phyloP scores from a whole-genome alignment of 1,140 invertebrate species.

The Scaptodrosophila lebanonensis region DNA sequence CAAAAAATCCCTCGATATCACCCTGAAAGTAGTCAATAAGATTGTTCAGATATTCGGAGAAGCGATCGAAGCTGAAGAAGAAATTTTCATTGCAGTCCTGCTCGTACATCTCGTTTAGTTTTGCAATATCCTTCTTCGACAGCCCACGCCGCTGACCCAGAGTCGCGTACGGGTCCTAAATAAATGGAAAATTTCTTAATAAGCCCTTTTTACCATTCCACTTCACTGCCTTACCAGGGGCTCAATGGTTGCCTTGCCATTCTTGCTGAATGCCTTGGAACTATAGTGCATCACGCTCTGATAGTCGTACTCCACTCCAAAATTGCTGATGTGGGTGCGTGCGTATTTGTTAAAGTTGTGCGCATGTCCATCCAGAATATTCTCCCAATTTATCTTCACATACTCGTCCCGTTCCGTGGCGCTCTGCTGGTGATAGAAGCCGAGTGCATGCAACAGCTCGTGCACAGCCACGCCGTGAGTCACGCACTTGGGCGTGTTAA shows the following conservation, averaged over 20 bases:
- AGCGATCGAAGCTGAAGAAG: conserved; percentile 54
- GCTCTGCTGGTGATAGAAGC: conserved; percentile 87
- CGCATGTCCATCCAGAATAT: conserved; percentile 81
- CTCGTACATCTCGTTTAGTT: conserved; percentile 83
- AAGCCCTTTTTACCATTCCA: no score
- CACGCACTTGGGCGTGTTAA: conserved; percentile 80
- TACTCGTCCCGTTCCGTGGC: conserved; percentile 84
- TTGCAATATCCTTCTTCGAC: conserved; percentile 82
- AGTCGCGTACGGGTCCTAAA: conserved; percentile 63
- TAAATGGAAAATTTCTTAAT: neutral
- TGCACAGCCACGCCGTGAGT: conserved; percentile 80
- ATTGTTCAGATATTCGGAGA: conserved; percentile 57
- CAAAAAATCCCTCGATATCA: conserved; percentile 50
- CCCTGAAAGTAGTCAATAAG: conserved; percentile 68
- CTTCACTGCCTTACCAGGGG: conserved; percentile 78
- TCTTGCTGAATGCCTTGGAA: conserved; percentile 81
- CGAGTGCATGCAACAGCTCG: conserved; percentile 84
- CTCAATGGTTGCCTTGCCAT: conserved; percentile 81
- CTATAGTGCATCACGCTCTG: conserved; percentile 86
- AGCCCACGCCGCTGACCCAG: conserved; percentile 83
- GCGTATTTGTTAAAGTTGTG: conserved; percentile 86
- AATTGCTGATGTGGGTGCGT: conserved; percentile 81
- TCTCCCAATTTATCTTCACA: conserved; percentile 82
- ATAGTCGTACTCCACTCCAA: conserved; percentile 83
- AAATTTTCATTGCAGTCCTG: conserved; percentile 72